Evolutionary conservation across 2,888 invertebrate genomes (phyloP), one percentile per base, ranked within the genome.

Genomic region (Tiphia femorata): DNA sequence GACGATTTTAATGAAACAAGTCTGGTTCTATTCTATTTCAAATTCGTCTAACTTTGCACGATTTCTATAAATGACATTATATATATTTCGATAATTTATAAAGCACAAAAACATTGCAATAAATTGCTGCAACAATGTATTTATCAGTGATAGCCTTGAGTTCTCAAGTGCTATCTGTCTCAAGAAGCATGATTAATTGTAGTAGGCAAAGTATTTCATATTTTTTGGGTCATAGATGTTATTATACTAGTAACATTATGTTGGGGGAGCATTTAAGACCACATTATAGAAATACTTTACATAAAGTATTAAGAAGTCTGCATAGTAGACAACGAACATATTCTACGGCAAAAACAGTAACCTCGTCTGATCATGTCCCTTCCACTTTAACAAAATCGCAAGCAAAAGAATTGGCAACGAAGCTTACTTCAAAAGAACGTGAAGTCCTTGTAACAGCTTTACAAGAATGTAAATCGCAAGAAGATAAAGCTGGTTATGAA

Each of bases 401-500:
- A 69, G 94, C 93, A 0, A 88, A 90, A 69, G 92, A 93, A 75
- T 85, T 94, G 42, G 88, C 92, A 5, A 84, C 91, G 27, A 88
- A 90, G 71, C 85, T 94, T 29, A 92, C 90, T 30, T 87, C 89
- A 47, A 91, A 91, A 46, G 94, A 94, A 79, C 86, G 94, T 46
- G 87, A 86, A 67, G 85, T 90, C 65, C 85, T 94, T 41, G 86
- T 90, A 54, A 83, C 84, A 40, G 92, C 93, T 1, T 82, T 94
- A 37, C 89, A 90, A 67, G 91, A 92, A 79, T 91, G 89, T 77
- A 90, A 93, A 75, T 92, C 93, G 0, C 89, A 90, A 72, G 86
- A 88, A 76, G 86, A 90, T 51, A 93, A 92, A 83, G 91, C 92
- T 56, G 90, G 90, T 76, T 93, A 90, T 77, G 92, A 92, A 89